Conservation (phyloP, 2,888 invertebrate species). For the Caenorhabditis doughertyi region DNA sequence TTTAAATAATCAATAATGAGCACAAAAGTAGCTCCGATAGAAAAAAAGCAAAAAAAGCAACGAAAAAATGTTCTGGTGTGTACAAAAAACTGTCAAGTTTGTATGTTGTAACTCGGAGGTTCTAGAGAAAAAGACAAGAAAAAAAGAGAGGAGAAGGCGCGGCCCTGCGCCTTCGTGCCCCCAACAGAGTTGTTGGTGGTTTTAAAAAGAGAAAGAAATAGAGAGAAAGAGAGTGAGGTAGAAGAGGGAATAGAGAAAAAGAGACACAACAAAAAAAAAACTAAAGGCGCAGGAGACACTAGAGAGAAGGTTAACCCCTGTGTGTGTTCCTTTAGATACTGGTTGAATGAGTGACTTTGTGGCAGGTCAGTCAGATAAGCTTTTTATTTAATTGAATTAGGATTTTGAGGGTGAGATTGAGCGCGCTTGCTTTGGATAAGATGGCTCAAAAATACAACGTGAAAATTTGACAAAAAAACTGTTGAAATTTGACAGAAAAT, state of each 20-base stretch:
- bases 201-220: not conserved
- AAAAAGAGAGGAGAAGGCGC: not conserved
- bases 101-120: conserved; percentile 26
- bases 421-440: no score
- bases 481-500: no score
- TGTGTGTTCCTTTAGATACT: no score
- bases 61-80: conserved; percentile 46
- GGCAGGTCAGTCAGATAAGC: no score
- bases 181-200: conserved; percentile 3
- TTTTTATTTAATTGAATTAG: no score
- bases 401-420: no score
- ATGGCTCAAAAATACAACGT: no score
- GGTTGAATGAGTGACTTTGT: no score
- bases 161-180: conserved; percentile 18
- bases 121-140: not conserved
- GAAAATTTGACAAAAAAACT: no score
- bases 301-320: conserved; percentile 22
- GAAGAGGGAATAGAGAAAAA: conserved; percentile 1
- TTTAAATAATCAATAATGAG: not conserved
- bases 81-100: conserved; percentile 53
- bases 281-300: conserved; percentile 27
- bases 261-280: conserved; percentile 33
- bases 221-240: conserved; percentile 18
- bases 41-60: conserved; percentile 5
- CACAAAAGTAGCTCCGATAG: not conserved